phyloP scores from a whole-genome alignment of 2,888 invertebrate species.

The Idaea straminata region DNA sequence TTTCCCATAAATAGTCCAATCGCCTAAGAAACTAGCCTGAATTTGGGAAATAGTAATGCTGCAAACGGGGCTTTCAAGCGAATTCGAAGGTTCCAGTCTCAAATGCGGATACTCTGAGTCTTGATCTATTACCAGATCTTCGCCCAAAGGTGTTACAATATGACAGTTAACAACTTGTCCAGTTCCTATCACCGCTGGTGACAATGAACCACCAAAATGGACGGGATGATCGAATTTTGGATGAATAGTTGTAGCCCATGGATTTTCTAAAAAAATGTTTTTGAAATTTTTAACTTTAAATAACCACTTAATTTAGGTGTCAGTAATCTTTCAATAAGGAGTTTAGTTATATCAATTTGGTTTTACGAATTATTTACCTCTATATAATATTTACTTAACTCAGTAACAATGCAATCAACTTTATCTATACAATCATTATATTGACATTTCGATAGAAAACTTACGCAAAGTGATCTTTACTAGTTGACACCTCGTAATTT shows the following conservation, averaged over 20 bases:
- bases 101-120: conserved; percentile 39
- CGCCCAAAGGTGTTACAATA: conserved; percentile 45
- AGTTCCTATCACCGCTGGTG: conserved; percentile 31
- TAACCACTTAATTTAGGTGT: neutral
- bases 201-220: conserved; percentile 35
- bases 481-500: conserved; percentile 32
- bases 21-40: conserved; percentile 31
- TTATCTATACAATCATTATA: neutral
- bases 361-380: neutral
- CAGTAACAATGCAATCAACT: neutral
- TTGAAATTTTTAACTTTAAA: neutral
- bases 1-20: conserved; percentile 44
- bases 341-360: neutral
- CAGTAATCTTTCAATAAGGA: neutral
- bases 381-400: neutral
- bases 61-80: conserved; percentile 26
- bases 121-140: conserved; percentile 34
- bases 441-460: conserved; percentile 22
- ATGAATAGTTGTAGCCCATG: conserved; percentile 22
- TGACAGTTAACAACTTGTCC: conserved; percentile 36
- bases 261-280: conserved; percentile 29
- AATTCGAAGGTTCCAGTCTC: conserved; percentile 23
- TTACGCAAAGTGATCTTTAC: conserved; percentile 37
- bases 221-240: conserved; percentile 34
- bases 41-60: conserved; percentile 41